A percentile compares a stretch with the other conserved stretches of the same genome.
phyloP scores from a whole-genome alignment of 2,797 vertebrate genomes.

The Anas capensis region DNA sequence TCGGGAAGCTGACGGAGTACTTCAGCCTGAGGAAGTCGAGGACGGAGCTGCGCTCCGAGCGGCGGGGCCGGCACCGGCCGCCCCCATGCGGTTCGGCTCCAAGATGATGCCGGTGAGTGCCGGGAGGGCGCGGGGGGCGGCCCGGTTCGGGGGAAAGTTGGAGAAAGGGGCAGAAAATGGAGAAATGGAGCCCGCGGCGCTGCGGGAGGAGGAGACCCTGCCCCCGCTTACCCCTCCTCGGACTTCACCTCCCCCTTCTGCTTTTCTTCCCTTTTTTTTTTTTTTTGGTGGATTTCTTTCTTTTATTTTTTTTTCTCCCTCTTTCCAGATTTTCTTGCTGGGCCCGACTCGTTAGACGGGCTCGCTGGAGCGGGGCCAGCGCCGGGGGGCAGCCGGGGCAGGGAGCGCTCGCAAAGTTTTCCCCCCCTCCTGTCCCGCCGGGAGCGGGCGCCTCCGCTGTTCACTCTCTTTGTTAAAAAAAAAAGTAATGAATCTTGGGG shows the following conservation, averaged over 20 bases:
- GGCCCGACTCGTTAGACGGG: conserved; percentile 1
- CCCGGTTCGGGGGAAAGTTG: no score
- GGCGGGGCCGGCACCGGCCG: conserved; percentile 76
- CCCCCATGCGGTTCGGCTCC: conserved; percentile 91
- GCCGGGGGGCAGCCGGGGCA: background rate
- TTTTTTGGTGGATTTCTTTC: no score
- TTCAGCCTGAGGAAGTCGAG: conserved; percentile 91
- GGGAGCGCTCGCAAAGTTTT: background rate
- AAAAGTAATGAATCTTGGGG: no score
- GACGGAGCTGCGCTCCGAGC: conserved; percentile 85
- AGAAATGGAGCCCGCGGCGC: background rate
- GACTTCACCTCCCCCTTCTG: background rate
- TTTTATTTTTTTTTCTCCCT: background rate
- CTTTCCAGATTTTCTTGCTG: background rate
- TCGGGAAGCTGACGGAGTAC: conserved; percentile 94
- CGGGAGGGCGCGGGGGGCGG: background rate
- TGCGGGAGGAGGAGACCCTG: background rate
- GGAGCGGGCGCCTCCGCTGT: background rate
- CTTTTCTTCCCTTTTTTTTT: no score
- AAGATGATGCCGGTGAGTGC: conserved; percentile 97
- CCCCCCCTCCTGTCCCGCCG: background rate
- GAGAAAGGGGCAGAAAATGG: background rate
- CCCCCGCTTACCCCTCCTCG: background rate
- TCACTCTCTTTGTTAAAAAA: no score
- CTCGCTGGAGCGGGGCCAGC: background rate